Percentiles rank a stretch among this genome's conserved stretches.
Conservation (phyloP, 2,888 invertebrate species). For the Lithophane ornitopus region DNA sequence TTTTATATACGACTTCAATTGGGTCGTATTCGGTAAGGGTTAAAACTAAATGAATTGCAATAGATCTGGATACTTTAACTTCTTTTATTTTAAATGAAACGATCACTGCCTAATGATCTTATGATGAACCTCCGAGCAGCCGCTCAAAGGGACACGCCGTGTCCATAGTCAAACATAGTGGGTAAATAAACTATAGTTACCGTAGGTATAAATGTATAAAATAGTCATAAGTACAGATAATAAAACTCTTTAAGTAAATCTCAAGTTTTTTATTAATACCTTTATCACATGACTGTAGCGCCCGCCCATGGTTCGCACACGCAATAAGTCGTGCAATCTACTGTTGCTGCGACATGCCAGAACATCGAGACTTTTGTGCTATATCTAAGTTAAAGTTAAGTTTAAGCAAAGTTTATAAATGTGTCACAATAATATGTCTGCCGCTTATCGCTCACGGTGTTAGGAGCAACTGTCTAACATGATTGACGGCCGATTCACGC, state of each 20-base stretch:
- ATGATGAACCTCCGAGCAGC: conserved; percentile 73
- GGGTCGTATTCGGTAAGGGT: conserved; percentile 62
- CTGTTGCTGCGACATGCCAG: too few species aligned
- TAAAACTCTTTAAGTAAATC: conserved; percentile 68
- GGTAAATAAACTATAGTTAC: conserved; percentile 83
- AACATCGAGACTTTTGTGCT: too few species aligned
- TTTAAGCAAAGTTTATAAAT: too few species aligned
- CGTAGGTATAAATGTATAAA: conserved; percentile 82
- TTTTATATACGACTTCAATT: conserved; percentile 57
- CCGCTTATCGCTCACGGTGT: too few species aligned
- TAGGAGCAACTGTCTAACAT: too few species aligned
- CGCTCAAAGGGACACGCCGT: conserved; percentile 76
- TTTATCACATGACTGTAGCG: too few species aligned
- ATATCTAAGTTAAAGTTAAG: too few species aligned
- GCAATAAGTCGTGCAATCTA: too few species aligned
- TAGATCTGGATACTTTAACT: conserved; percentile 58
- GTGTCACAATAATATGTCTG: too few species aligned
- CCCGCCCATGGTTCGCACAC: too few species aligned
- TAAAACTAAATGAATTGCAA: conserved; percentile 56
- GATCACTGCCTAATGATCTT: conserved; percentile 85
- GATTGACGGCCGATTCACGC: too few species aligned
- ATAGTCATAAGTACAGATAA: conserved; percentile 80
- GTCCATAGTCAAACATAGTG: conserved; percentile 88
- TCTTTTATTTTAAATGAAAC: conserved; percentile 61
- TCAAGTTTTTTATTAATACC: conserved; percentile 15